Evolutionary conservation across 1,140 invertebrate species (phyloP).

Genomic region (Bilobella aurantiaca): DNA sequence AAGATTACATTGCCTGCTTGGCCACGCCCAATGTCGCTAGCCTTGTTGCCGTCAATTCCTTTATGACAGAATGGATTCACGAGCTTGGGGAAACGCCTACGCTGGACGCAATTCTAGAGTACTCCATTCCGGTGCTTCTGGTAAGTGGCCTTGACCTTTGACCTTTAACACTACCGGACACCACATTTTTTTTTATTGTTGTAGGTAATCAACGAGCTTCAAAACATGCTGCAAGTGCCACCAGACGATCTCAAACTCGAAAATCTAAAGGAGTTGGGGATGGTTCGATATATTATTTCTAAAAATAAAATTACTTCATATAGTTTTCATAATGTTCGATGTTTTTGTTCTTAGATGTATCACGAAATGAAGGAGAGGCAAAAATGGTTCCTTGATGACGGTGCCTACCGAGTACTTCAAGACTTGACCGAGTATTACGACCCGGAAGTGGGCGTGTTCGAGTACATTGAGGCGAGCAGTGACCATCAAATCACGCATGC

Average conservation of each 20-base stretch:
- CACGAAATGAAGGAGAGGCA: conserved; percentile 26
- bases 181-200: neutral
- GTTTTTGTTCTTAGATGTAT: conserved; percentile 15
- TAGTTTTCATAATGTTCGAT: neutral
- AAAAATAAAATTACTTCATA: neutral
- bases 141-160: neutral
- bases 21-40: conserved; percentile 20
- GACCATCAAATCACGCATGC: conserved; percentile 20
- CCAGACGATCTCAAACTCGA: conserved; percentile 11
- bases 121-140: conserved; percentile 19
- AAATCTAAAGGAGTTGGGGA: conserved; percentile 14
- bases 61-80: conserved; percentile 23
- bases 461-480: conserved; percentile 10
- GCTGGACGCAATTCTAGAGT: conserved; percentile 13
- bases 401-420: conserved; percentile 15
- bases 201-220: conserved; percentile 20
- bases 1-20: conserved; percentile 19
- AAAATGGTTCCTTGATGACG: conserved; percentile 16
- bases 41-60: conserved; percentile 23
- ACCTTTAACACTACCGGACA: neutral
- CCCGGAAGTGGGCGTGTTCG: conserved; percentile 28
- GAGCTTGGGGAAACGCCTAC: conserved; percentile 9
- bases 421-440: conserved; percentile 27
- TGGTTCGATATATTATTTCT: too few species aligned
- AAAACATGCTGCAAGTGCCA: conserved; percentile 13